Percentiles rank a stretch among this genome's conserved stretches.
Evolutionary conservation across 2,113 vertebrate species (phyloP).

Genomic region (Strix aluco): DNA sequence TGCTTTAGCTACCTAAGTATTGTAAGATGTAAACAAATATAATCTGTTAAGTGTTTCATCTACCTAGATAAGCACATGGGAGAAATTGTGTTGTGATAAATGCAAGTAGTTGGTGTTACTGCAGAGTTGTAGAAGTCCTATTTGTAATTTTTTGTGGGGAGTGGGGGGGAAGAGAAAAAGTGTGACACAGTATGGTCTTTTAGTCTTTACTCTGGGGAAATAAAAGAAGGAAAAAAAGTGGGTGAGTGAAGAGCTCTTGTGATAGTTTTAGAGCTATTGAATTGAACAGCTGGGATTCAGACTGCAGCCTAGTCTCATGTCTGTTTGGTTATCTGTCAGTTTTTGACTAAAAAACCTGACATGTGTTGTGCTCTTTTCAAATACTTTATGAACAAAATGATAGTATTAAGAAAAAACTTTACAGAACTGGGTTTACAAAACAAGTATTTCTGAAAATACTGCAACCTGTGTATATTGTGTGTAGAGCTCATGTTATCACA

Average conservation of each 20-base stretch:
- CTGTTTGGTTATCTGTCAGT: not conserved
- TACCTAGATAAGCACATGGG: not conserved
- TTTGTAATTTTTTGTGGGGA: not conserved
- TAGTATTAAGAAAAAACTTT: not conserved
- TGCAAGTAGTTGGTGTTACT: not conserved
- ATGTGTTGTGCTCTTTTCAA: not conserved
- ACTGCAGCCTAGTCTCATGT: not conserved
- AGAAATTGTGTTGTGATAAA: not conserved
- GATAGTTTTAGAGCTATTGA: not conserved
- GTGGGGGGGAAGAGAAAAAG: not conserved
- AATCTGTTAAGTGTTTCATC: not conserved
- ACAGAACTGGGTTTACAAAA: not conserved
- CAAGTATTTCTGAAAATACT: not conserved
- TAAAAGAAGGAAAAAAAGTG: not conserved
- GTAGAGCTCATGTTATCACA: not conserved
- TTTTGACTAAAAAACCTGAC: not conserved
- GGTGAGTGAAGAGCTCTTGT: not conserved
- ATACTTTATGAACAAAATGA: not conserved
- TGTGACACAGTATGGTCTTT: not conserved
- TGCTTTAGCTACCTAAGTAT: not conserved
- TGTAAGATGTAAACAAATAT: not conserved
- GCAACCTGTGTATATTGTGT: rapidly evolving
- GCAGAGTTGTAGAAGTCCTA: not conserved
- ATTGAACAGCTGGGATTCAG: not conserved
- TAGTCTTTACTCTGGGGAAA: not conserved